Conservation (phyloP, 2,797 vertebrate genomes). For the Adelosebastes latens region DNA sequence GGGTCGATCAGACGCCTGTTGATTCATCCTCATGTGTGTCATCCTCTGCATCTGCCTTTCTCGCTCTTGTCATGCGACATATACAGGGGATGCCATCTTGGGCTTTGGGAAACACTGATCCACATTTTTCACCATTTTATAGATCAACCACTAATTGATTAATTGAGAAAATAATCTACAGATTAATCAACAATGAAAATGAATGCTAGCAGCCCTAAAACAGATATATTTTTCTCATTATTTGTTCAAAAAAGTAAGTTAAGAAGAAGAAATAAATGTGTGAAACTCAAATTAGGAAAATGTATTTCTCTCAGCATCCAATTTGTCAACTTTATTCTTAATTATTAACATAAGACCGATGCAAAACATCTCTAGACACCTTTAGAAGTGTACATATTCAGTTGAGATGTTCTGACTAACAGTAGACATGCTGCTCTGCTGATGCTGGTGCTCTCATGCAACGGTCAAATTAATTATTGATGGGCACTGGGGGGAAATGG, state of each 20-base stretch:
- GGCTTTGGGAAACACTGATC: too few species aligned
- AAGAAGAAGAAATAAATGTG: not conserved
- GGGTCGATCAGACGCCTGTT: conserved; percentile 34
- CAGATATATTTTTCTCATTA: too few species aligned
- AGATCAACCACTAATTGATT: too few species aligned
- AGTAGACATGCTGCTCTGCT: not conserved
- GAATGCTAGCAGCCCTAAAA: too few species aligned
- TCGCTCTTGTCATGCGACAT: not conserved
- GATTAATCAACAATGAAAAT: too few species aligned
- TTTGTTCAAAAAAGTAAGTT: too few species aligned
- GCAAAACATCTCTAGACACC: not conserved
- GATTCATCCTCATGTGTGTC: conserved; percentile 32
- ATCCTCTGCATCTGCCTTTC: not conserved
- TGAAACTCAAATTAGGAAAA: not conserved
- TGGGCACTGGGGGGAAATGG: conserved; percentile 14
- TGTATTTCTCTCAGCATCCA: not conserved
- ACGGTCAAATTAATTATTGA: conserved; percentile 50
- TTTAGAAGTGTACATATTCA: not conserved
- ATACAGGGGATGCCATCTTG: not conserved
- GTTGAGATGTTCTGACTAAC: not conserved
- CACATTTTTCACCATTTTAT: too few species aligned
- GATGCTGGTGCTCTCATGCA: conserved; percentile 9
- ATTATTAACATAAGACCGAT: not conserved
- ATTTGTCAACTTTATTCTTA: not conserved
- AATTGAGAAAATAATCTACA: too few species aligned